Conservation (phyloP, 2,797 vertebrate genomes). For the Periophthalmus magnuspinnatus region DNA sequence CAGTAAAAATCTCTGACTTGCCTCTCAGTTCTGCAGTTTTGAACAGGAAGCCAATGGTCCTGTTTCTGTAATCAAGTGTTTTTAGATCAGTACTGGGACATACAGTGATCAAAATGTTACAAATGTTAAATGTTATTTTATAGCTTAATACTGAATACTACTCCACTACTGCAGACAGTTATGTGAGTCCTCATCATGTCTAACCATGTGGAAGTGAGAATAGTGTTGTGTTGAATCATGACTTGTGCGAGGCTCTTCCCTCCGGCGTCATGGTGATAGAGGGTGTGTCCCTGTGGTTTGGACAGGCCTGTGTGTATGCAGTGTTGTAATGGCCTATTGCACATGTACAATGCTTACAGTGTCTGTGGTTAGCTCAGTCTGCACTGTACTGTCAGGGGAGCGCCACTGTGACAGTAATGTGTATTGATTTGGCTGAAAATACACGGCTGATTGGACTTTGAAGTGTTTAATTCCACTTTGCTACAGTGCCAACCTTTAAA, state of each 20-base stretch:
- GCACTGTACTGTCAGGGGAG: conserved; percentile 37
- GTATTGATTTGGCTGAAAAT: conserved; percentile 74
- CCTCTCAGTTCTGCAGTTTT: too few relatives aligned
- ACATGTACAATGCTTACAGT: conserved; percentile 13
- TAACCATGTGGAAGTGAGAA: conserved; percentile 5
- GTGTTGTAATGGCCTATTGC: conserved; percentile 18
- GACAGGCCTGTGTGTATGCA: conserved; percentile 13
- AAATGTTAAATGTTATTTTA: too few relatives aligned
- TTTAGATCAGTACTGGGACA: too few relatives aligned
- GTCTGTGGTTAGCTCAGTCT: conserved; percentile 27
- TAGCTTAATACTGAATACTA: too few relatives aligned
- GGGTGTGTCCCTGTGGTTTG: conserved; percentile 20
- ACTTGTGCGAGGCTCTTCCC: conserved; percentile 25
- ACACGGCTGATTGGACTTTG: conserved; percentile 66
- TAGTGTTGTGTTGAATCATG: conserved; percentile 7
- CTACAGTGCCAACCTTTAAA: conserved; percentile 64
- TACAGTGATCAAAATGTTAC: too few relatives aligned
- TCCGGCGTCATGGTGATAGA: conserved; percentile 20
- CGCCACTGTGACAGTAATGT: conserved; percentile 65
- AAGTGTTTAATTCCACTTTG: conserved; percentile 75
- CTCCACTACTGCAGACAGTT: background rate
- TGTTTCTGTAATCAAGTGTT: too few relatives aligned
- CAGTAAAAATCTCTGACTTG: too few relatives aligned
- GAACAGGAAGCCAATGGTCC: too few relatives aligned
- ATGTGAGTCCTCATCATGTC: background rate